Percentiles rank a stretch among this genome's conserved stretches.
phyloP scores from a whole-genome alignment of 1,140 invertebrate species.

The Papilio polytes region DNA sequence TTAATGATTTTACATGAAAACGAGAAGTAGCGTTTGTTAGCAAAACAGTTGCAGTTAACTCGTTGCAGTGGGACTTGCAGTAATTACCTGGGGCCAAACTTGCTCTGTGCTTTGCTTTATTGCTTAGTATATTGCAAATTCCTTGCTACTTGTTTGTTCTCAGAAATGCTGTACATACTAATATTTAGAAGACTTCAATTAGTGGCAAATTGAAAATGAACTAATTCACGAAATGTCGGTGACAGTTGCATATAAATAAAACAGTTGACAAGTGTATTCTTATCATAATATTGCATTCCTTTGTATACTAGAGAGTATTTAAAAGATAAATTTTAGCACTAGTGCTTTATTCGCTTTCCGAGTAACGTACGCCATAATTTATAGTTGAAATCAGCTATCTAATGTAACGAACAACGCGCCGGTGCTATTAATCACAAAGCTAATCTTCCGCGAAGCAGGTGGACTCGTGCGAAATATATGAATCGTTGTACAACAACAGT shows the following conservation, averaged over 20 bases:
- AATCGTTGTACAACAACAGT: background rate
- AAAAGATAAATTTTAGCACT: background rate
- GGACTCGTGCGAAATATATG: constrained; percentile 27
- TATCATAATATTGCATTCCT: background rate
- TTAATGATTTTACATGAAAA: background rate
- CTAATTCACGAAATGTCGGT: no score
- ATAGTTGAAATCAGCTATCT: constrained; percentile 34
- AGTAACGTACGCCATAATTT: constrained; percentile 22
- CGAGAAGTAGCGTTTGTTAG: constrained; percentile 5
- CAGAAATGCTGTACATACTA: no score
- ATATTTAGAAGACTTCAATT: no score
- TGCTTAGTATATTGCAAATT: background rate
- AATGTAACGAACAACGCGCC: constrained; percentile 31
- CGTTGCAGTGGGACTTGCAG: background rate
- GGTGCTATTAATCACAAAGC: constrained; percentile 31
- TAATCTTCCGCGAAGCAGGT: constrained; percentile 33
- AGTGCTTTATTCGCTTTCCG: background rate
- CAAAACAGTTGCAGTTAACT: background rate
- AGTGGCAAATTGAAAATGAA: no score
- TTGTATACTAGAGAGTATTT: constrained; percentile 1
- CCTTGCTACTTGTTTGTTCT: background rate
- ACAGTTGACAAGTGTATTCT: background rate
- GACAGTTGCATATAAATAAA: no score
- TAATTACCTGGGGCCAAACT: constrained; percentile 9
- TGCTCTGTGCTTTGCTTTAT: background rate